Evolutionary conservation across 2,888 invertebrate species (phyloP), one percentile per base, ranked within the genome.

Genomic region (Prenolepis imparis): DNA sequence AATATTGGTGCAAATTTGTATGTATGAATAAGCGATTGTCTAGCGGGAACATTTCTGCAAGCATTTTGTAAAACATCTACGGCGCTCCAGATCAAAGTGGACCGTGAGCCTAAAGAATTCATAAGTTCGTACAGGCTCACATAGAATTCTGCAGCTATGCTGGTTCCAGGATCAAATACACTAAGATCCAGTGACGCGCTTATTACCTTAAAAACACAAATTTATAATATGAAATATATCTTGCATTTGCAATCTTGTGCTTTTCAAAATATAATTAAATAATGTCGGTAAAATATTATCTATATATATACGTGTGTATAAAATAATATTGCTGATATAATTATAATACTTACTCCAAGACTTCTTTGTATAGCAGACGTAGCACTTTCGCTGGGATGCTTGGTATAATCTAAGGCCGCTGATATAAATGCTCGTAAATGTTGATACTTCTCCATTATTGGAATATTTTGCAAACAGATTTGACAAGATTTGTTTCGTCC

Each of bases 1-100:
- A 97, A 92, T 83, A 96, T 95, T 36, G 97, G 97, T 92, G 97
- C 95, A 93, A 97, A 97, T 92, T 97, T 97, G 91, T 97, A 97
- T 0, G 96, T 97, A 90, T 97, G 96, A 44, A 96, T 96, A 0
- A 97, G 95, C 0, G 96, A 96, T 91, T 96, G 95, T 87, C 96
- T 95, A 0, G 97, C 96, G 68, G 95, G 95, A 0, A 96, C 95
- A 91, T 97, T 97, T 84, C 96, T 96, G 86, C 96, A 96, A 4
- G 96, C 96, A 80, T 96, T 95, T 28, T 96, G 95, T 41, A 97
- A 94, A 59, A 97, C 96, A n/a, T 96, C 96, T 0, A 97, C 95
- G 5, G 96, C 96, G 21, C 96, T 96, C 97, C 97, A 97, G 55
- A 95, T 93, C 57, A 97, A 95, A 0, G 96, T 95, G 0, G 96